Conservation (phyloP, 2,797 vertebrate species). For the Gymnodraco acuticeps region DNA sequence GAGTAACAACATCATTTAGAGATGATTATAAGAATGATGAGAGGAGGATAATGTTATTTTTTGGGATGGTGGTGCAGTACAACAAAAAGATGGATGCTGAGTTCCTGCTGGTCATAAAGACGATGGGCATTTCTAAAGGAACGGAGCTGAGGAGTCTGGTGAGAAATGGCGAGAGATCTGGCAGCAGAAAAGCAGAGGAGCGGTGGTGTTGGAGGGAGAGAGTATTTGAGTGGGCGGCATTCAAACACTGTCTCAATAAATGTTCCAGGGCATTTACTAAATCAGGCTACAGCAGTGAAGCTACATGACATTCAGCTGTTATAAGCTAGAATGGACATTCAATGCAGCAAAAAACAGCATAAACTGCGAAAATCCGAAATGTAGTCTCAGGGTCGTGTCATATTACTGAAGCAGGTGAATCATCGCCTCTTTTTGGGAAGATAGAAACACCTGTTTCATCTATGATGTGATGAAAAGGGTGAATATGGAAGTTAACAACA, state of each 20-base stretch:
- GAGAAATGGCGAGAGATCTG: slow-evolving; percentile 87
- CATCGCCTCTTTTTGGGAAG: not conserved
- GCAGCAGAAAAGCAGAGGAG: slow-evolving; percentile 72
- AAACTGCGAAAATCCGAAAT: slow-evolving; percentile 12
- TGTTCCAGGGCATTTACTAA: slow-evolving; percentile 84
- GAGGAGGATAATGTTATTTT: not conserved
- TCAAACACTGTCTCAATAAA: slow-evolving; percentile 82
- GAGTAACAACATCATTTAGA: slow-evolving; percentile 1
- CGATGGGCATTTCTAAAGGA: slow-evolving; percentile 54
- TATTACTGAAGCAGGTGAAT: slow-evolving; percentile 29
- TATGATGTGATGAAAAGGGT: not conserved
- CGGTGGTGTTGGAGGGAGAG: slow-evolving; percentile 75
- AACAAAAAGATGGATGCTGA: slow-evolving; percentile 27
- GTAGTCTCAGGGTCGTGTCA: slow-evolving; percentile 20
- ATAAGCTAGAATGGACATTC: slow-evolving; percentile 59
- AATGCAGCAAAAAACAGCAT: slow-evolving; percentile 43
- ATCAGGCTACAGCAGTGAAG: slow-evolving; percentile 77
- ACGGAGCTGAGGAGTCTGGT: slow-evolving; percentile 88
- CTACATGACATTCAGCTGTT: slow-evolving; percentile 72
- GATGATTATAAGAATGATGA: slow-evolving; percentile 3
- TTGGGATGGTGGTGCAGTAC: not conserved
- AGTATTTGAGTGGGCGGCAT: slow-evolving; percentile 81
- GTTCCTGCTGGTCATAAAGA: slow-evolving; percentile 35
- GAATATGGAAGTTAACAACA: not conserved
- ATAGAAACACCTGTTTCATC: not conserved